Base-by-base conservation (phyloP, 2,113 vertebrate genomes). In the Megaceryle torquata region DNA sequence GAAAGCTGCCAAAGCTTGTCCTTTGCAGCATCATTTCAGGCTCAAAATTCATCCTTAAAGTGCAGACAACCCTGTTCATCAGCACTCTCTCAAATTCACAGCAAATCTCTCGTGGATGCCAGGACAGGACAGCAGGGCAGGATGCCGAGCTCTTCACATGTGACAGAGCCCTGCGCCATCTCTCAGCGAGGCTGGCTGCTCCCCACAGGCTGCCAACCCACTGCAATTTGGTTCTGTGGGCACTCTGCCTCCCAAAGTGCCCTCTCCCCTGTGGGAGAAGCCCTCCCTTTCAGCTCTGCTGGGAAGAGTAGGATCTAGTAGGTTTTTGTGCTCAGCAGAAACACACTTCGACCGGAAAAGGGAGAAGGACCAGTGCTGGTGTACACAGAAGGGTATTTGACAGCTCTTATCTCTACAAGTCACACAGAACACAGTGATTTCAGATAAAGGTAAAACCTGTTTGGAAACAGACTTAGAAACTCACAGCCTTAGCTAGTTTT, bases 321-420 rank as follows among this genome's bases (percentile, higher is more conserved):
- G 13, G 25, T 1, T 72, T 50, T 6, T n/a, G 16, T 57, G 63
- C 53, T 70, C 48, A 56, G 46, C 26, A 77, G 39, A 63, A 88
- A 75, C 0, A 0, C 5, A 3, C 11, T 35, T n/a, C 29, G 18
- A 88, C 7, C 18, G 43, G 35, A 75, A 33, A 19, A 74, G 35
- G 10, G 37, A 70, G 51, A 83, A 50, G 33, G 59, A 87, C 13
- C 25, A 46, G 46, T 1, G 2, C 31, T 29, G 13, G 24, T 2
- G 20, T 15, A 41, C 35, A 13, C 15, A 25, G 46, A 0, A 0
- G 9, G 10, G 37, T 64, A 56, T 68, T n/a, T 33, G n/a, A 63
- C 0, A 0, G 54, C 65, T 86, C 68, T 69, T 50, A 72, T 33
- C n/a, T 4, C 2, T 1, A 21, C 41, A 68, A 88, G 71, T 79